Evolutionary conservation across 2,888 invertebrate species (phyloP).

Genomic region (Drosophila phalerata): DNA sequence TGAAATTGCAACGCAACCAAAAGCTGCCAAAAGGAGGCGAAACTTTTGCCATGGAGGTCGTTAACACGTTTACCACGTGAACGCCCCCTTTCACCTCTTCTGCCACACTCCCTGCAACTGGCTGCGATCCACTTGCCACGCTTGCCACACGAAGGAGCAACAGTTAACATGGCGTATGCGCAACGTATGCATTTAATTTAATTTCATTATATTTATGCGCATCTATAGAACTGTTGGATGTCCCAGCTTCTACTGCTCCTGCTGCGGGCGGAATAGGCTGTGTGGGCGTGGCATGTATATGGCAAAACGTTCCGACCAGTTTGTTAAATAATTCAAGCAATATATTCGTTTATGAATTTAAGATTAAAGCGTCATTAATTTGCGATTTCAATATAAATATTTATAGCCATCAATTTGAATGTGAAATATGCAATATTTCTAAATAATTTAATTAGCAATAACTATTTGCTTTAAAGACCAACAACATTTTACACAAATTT

Average conservation of each 20-base stretch:
- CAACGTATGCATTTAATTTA: slow-evolving; percentile 83
- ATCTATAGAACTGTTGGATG: slow-evolving; percentile 63
- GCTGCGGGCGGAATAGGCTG: neutral
- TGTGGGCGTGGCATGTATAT: slow-evolving; percentile 64
- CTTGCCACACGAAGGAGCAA: slow-evolving; percentile 60
- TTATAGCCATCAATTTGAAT: slow-evolving; percentile 42
- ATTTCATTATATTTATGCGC: slow-evolving; percentile 81
- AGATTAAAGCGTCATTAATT: slow-evolving; percentile 79
- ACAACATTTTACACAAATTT: slow-evolving; percentile 1
- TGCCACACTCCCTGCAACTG: neutral
- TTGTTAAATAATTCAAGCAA: slow-evolving; percentile 75
- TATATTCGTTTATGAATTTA: slow-evolving; percentile 74
- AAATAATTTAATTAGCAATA: slow-evolving; percentile 73
- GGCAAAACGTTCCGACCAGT: slow-evolving; percentile 66
- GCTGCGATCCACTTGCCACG: slow-evolving; percentile 11
- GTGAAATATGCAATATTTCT: slow-evolving; percentile 46
- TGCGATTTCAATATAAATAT: slow-evolving; percentile 61
- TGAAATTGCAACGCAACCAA: slow-evolving; percentile 78
- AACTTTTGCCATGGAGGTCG: slow-evolving; percentile 78
- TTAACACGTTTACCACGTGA: slow-evolving; percentile 66
- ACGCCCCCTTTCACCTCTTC: neutral
- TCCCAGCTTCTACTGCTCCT: slow-evolving; percentile 14
- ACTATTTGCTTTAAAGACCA: slow-evolving; percentile 57
- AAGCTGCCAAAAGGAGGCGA: slow-evolving; percentile 72
- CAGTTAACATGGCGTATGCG: slow-evolving; percentile 81